These are phyloP conservation scores for Bradysia coprophila DNA, from an alignment of 1,140 invertebrate species.

Conservation along the genomic window DNA sequence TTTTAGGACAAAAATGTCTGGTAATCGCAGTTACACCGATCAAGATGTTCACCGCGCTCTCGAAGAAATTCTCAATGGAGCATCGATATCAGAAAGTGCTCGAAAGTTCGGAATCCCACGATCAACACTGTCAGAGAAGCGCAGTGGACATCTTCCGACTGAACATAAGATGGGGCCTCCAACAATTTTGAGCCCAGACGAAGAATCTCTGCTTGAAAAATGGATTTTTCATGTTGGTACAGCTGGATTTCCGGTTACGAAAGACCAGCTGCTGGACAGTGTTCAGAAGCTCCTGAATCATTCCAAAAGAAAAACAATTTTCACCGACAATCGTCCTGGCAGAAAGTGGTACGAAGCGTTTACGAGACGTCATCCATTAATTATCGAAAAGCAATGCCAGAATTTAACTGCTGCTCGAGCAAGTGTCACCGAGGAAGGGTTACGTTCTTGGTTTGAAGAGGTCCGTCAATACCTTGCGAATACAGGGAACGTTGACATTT, in stretches of 20 bases:
- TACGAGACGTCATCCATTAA: background rate
- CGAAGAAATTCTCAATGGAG: no score
- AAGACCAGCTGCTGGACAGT: background rate
- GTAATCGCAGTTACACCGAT: no score
- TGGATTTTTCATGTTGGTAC: background rate
- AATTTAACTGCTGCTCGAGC: background rate
- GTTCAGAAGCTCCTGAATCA: background rate
- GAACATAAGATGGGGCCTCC: no score
- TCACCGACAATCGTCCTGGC: background rate
- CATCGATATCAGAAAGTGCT: no score
- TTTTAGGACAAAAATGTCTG: no score
- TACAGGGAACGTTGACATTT: background rate
- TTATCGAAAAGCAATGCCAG: background rate
- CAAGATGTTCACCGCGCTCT: no score
- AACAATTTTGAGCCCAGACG: background rate
- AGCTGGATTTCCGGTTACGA: background rate
- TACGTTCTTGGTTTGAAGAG: background rate
- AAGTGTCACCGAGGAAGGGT: background rate
- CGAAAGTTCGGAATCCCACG: no score
- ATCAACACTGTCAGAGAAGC: no score
- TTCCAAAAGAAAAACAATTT: background rate
- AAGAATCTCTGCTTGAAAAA: background rate
- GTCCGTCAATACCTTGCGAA: background rate
- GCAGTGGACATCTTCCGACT: no score
- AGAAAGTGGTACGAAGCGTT: background rate